phyloP scores from a whole-genome alignment of 2,888 invertebrate species.

The Drepana falcataria region DNA sequence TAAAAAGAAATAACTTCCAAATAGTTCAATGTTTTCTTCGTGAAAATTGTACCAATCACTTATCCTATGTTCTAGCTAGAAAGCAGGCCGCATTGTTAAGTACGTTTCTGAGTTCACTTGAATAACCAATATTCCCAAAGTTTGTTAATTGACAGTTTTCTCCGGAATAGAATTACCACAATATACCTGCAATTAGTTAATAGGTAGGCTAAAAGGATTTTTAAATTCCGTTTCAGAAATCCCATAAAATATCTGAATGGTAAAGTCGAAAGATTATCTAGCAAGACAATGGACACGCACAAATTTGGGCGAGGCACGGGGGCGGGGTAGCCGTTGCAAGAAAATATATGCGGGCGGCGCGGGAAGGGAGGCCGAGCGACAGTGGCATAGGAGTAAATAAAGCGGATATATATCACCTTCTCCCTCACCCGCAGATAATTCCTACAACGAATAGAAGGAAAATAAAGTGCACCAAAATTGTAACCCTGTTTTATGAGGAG shows the following conservation, averaged over 20 bases:
- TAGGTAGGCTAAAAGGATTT: too few species aligned
- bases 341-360: conserved; percentile 52
- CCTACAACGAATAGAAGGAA: conserved; percentile 49
- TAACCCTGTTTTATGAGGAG: conserved; percentile 39
- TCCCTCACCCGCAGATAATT: conserved; percentile 47
- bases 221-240: too few species aligned
- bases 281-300: conserved; percentile 52
- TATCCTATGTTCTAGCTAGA: too few species aligned
- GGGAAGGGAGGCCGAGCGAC: conserved; percentile 28
- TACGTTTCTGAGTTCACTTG: too few species aligned
- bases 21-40: too few species aligned
- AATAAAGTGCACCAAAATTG: conserved; percentile 65
- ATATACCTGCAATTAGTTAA: too few species aligned
- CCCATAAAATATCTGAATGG: neutral
- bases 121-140: too few species aligned
- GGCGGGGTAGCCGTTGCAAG: conserved; percentile 66
- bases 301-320: conserved; percentile 53
- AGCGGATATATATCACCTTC: conserved; percentile 21
- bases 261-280: neutral
- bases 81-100: too few species aligned
- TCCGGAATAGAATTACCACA: too few species aligned
- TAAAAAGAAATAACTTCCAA: too few species aligned
- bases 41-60: too few species aligned
- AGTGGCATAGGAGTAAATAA: conserved; percentile 27
- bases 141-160: too few species aligned